phyloP scores from a whole-genome alignment of 2,888 invertebrate species.

The Nematopogon swammerdamellus region DNA sequence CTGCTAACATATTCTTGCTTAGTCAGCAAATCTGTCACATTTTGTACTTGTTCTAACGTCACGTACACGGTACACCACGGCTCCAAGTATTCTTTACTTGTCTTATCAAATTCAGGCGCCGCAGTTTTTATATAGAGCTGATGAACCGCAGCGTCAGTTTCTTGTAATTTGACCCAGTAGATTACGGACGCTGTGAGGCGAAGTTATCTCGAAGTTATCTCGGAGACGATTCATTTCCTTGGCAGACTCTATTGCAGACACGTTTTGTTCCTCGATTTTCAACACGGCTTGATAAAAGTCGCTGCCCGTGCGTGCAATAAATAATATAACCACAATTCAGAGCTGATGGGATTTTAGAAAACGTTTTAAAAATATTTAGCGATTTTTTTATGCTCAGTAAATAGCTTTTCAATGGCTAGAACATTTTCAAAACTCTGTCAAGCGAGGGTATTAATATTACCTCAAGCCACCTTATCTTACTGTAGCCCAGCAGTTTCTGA shows the following conservation, averaged over 20 bases:
- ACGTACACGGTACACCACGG: conserved; percentile 14
- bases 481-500: conserved; percentile 9
- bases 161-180: conserved; percentile 16
- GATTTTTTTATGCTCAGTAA: conserved; percentile 19
- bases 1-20: conserved; percentile 12
- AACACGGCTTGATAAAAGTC: no score
- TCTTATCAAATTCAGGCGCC: conserved; percentile 17
- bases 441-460: conserved; percentile 13
- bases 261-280: conserved; percentile 13
- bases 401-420: conserved; percentile 18
- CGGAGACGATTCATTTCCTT: conserved; percentile 15
- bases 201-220: no score
- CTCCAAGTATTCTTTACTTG: conserved; percentile 19
- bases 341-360: conserved; percentile 18
- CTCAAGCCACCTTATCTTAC: conserved; percentile 16
- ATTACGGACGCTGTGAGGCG: conserved; percentile 13
- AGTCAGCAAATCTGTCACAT: conserved; percentile 12
- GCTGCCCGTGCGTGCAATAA: no score
- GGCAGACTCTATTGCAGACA: conserved; percentile 14
- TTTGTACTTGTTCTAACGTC: conserved; percentile 16
- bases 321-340: no score
- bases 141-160: conserved; percentile 16
- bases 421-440: conserved; percentile 18
- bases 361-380: conserved; percentile 15
- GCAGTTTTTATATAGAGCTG: conserved; percentile 15